These are phyloP conservation scores for Australoheros scitulus DNA, from an alignment of 2,113 vertebrate species.

Conservation along the genomic window DNA sequence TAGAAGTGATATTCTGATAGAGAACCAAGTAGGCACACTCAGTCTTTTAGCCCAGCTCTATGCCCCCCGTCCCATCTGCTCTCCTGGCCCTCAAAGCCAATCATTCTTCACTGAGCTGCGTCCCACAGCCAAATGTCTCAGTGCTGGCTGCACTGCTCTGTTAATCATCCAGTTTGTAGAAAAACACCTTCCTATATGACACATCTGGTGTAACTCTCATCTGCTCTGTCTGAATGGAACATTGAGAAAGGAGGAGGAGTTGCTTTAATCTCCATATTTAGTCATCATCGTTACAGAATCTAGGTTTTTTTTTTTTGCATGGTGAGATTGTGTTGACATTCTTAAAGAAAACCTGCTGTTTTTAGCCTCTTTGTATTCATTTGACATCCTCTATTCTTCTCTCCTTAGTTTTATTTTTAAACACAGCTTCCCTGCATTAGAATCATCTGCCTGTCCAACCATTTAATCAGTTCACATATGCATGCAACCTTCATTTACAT, in stretches of 20 bases:
- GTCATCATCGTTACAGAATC: constrained; percentile 19
- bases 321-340: constrained; percentile 22
- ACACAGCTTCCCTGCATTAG: constrained; percentile 18
- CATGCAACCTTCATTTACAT: background rate
- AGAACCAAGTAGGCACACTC: constrained; percentile 27
- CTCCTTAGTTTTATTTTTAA: constrained; percentile 48
- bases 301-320: constrained; percentile 14
- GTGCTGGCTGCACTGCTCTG: constrained; percentile 47
- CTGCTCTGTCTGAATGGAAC: constrained; percentile 39
- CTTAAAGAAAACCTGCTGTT: constrained; percentile 14
- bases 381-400: constrained; percentile 13
- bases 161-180: constrained; percentile 75
- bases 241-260: constrained; percentile 18
- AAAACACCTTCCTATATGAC: constrained; percentile 66
- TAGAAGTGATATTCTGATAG: constrained; percentile 32
- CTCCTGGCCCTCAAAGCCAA: constrained; percentile 62
- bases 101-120: constrained; percentile 48
- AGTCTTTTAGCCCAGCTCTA: constrained; percentile 48
- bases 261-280: constrained; percentile 56
- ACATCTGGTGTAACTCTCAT: constrained; percentile 64
- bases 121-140: constrained; percentile 55
- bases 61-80: constrained; percentile 70
- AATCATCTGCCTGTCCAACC: constrained; percentile 22
- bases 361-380: constrained; percentile 22
- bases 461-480: constrained; percentile 10